Base-by-base conservation (phyloP, 2,888 invertebrate species). In the Oligia fasciuncula region DNA sequence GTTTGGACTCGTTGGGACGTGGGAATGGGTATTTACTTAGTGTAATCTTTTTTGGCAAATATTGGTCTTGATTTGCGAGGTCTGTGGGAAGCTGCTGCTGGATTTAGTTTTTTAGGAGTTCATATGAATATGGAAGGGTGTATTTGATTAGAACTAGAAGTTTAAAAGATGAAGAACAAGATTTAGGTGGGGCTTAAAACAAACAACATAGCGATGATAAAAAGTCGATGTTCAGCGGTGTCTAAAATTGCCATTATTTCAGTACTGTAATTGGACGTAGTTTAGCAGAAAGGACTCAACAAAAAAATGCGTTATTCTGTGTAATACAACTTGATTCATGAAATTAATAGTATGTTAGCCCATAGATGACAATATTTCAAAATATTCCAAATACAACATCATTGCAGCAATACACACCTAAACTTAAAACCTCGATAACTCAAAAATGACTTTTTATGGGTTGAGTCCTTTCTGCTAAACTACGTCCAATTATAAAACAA, bases 1-100 rank as follows among this genome's bases (percentile, higher is more conserved):
- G 93, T 93, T 93, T 91, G 90, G 84, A 89, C 73, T 82, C 35
- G 76, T 73, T 85, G 83, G 71, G 81, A 79, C 92, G 94, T 94
- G 95, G 93, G 95, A 95, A 93, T 65, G 84, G 35, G 62, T 74
- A 73, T 83, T 85, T 76, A 77, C 73, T 80, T 74, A 79, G 79
- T 83, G 79, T 82, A 72, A 86, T 83, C 74, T 77, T 65, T 62
- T 84, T 81, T 85, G 71, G 74, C 76, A 81, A 86, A 87, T 83
- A 89, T 87, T 80, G 80, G 76, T 80, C 80, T 86, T 75, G 71
- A 77, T 76, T 68, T 11, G 73, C 40, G 40, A 72, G 60, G 46
- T 70, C 51, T 81, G 81, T 83, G 83, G 87, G 81, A 84, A 79
- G n/a, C 43, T 74, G 23, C 13, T 1, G 0, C 14, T 66, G 19